Conservation (phyloP, 1,140 invertebrate species). For the Drosophila tani region DNA sequence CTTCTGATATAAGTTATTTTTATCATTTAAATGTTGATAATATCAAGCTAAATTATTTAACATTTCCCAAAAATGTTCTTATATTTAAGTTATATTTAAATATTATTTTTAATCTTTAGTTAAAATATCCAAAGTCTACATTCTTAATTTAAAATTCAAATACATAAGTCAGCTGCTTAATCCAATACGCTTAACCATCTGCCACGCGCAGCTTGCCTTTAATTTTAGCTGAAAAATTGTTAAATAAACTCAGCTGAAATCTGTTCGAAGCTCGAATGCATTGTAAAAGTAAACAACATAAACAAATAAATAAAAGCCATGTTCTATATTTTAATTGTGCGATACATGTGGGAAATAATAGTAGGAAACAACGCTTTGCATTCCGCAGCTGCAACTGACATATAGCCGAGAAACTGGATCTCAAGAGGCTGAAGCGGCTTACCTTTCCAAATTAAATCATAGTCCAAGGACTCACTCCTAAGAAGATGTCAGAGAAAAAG, state of each 20-base stretch:
- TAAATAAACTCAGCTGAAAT: slow-evolving; percentile 43
- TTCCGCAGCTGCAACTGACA: slow-evolving; percentile 30
- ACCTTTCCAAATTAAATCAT: slow-evolving; percentile 24
- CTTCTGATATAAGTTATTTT: too few relatives aligned
- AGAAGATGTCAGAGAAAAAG: slow-evolving; percentile 42
- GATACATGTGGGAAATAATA: slow-evolving; percentile 17
- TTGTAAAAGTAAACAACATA: slow-evolving; percentile 1
- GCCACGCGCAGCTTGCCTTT: background rate
- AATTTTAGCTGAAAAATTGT: slow-evolving; percentile 19
- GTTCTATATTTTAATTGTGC: slow-evolving; percentile 31
- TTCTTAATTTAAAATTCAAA: background rate
- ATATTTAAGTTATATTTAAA: background rate
- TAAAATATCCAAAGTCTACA: too few relatives aligned
- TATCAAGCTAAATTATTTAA: background rate
- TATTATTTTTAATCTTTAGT: background rate
- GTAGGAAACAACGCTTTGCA: slow-evolving; percentile 5
- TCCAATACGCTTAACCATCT: slow-evolving; percentile 3
- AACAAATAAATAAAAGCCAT: slow-evolving; percentile 14
- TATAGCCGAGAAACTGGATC: slow-evolving; percentile 21
- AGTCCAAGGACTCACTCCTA: slow-evolving; percentile 19
- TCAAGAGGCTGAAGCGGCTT: slow-evolving; percentile 24
- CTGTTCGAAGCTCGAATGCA: slow-evolving; percentile 5
- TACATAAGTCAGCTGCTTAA: background rate
- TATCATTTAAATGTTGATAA: background rate
- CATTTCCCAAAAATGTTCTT: background rate